Evolutionary conservation across 1,140 invertebrate species (phyloP).

Genomic region (Ganaspis sp.): DNA sequence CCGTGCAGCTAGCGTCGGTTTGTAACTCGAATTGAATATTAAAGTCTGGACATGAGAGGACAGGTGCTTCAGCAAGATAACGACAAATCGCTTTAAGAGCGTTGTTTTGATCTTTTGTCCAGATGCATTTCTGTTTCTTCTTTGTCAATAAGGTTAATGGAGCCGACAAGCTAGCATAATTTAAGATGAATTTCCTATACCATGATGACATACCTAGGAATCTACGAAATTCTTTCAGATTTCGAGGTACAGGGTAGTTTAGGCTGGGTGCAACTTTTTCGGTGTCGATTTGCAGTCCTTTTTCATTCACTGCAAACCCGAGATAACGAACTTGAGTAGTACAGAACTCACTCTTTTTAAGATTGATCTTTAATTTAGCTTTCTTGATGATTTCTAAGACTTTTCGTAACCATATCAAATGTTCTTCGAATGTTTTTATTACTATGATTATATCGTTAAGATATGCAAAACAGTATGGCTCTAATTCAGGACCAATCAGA

Average conservation of each 20-base stretch:
- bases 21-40: too few species aligned
- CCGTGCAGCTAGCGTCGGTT: background rate
- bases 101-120: constrained; percentile 10
- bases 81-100: background rate
- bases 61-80: too few species aligned
- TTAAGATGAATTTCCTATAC: constrained; percentile 32
- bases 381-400: too few species aligned
- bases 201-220: constrained; percentile 39
- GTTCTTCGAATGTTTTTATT: too few species aligned
- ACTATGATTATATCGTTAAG: too few species aligned
- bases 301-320: background rate
- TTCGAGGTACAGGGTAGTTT: constrained; percentile 25
- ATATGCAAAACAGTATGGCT: too few species aligned
- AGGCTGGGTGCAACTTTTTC: constrained; percentile 9
- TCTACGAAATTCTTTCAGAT: constrained; percentile 26
- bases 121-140: constrained; percentile 9
- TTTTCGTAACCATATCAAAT: too few species aligned
- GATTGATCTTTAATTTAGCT: too few species aligned
- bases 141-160: background rate
- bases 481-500: too few species aligned
- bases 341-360: background rate
- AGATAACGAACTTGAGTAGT: background rate
- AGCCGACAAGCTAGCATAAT: background rate
- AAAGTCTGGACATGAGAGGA: too few species aligned
- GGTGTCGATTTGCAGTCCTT: background rate